A percentile compares a stretch with the other conserved stretches of the same genome.
Evolutionary conservation across 2,797 vertebrate species (phyloP).

Genomic region (Gorsachius magnificus): DNA sequence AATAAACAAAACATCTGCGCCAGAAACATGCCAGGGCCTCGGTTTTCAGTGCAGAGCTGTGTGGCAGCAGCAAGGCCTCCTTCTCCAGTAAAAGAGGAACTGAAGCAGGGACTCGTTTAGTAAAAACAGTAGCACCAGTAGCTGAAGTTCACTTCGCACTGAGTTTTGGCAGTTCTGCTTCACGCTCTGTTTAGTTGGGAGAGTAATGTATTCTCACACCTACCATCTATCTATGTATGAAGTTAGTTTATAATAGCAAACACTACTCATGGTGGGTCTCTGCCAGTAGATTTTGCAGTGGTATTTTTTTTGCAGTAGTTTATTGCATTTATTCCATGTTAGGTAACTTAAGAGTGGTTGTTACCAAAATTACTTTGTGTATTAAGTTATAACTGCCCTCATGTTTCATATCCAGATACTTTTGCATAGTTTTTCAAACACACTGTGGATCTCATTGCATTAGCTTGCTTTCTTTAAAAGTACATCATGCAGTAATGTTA

Average conservation of each 20-base stretch:
- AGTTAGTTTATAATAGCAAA: not conserved
- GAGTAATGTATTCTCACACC: not conserved
- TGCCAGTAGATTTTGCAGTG: not conserved
- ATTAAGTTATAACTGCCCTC: not conserved
- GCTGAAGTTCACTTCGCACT: not conserved
- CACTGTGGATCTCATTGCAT: not conserved
- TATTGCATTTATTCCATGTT: not conserved
- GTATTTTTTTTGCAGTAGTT: not conserved
- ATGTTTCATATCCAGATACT: not conserved
- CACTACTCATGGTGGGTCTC: not conserved
- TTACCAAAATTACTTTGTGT: not conserved
- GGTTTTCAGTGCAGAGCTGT: not conserved
- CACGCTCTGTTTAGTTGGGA: not conserved
- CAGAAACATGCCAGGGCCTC: not conserved
- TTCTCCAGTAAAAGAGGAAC: conserved; percentile 6
- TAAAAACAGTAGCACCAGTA: conserved; percentile 1
- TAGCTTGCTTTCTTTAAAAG: not conserved
- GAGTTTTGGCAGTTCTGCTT: not conserved
- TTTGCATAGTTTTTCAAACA: not conserved
- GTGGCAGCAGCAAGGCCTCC: not conserved
- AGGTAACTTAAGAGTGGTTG: not conserved
- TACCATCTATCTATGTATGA: not conserved
- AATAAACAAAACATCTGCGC: not conserved
- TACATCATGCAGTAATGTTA: not conserved
- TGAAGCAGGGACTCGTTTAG: not conserved